phyloP scores from a whole-genome alignment of 2,888 invertebrate genomes.

The Caenorhabditis afra region DNA sequence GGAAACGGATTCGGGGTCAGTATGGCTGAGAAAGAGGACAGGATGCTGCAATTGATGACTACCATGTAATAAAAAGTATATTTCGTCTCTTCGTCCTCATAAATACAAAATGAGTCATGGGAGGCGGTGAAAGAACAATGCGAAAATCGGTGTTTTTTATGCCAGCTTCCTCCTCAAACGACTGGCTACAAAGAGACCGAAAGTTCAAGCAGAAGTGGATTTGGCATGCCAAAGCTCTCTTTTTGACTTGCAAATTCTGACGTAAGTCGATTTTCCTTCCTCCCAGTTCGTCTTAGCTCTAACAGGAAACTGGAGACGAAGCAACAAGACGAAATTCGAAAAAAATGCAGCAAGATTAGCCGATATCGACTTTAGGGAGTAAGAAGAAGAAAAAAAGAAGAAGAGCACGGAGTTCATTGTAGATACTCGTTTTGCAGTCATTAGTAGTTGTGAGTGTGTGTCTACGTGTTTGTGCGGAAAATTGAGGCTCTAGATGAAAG shows the following conservation, averaged over 20 bases:
- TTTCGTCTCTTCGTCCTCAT: not conserved
- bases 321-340: not conserved
- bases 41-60: no score
- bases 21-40: no score
- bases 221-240: conserved; percentile 16
- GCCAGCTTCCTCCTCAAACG: not conserved
- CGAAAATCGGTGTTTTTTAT: conserved; percentile 6
- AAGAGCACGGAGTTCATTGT: conserved; percentile 37
- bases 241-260: conserved; percentile 50
- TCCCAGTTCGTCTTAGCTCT: not conserved
- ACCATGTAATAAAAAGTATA: no score
- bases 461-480: conserved; percentile 14
- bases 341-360: no score
- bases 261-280: conserved; percentile 16
- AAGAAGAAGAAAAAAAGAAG: conserved; percentile 17
- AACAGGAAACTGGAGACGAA: not conserved
- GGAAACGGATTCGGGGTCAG: no score
- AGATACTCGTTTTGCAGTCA: conserved; percentile 36
- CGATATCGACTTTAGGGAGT: not conserved
- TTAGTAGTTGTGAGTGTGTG: conserved; percentile 35
- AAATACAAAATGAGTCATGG: conserved; percentile 13
- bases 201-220: conserved; percentile 27
- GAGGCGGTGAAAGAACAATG: not conserved
- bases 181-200: conserved; percentile 17
- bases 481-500: conserved; percentile 36